Base-by-base conservation (phyloP, 2,888 invertebrate genomes). In the Sinohyriopsis cumingii region DNA sequence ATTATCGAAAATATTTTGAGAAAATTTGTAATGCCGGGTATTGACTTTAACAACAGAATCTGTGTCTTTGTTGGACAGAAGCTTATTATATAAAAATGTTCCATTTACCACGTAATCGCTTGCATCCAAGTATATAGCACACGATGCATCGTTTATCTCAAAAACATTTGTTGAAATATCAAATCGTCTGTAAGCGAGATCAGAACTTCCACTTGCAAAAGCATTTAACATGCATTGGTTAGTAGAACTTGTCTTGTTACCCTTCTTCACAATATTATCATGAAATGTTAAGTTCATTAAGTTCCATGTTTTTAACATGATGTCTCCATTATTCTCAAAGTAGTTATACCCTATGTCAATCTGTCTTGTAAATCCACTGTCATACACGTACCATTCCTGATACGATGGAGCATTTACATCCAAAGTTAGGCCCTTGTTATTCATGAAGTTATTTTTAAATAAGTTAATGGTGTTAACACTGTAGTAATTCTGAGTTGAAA, bases 1-100 rank as follows among this genome's bases (percentile, higher is more conserved):
- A 59, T 76, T 75, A 33, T 78, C 76, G 61, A 76, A 71, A 5
- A 72, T 72, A 69, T 78, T 78, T n/a, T 74, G 20, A 19, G 60
- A 65, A 5, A 78, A n/a, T 33, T 72, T 74, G 45, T 72, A 65
- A 19, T 65, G 45, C 20, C 28, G 55, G 5, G 74, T 62, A 53
- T 71, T 65, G 0, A 71, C 25, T 1, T 63, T 6, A 3, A 74
- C 56, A 53, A 68, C 67, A 25, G 56, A 57, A 19, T 69, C 64
- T 5, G 19, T 63, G 5, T 68, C 59, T 7, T 55, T 25, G 25
- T 65, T 74, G 7, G 56, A 54, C 1, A 68, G 28, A 6, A 78
- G 33, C 45, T 71, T 69, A 55, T 78, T 78, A 63, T 64, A 76
- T 18, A 60, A 33, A 45, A 78, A 69, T n/a, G 33, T 56, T 20